Evolutionary conservation across 2,113 vertebrate genomes (phyloP), one percentile per base, ranked within the genome.

Genomic region (Muscicapa adusta): DNA sequence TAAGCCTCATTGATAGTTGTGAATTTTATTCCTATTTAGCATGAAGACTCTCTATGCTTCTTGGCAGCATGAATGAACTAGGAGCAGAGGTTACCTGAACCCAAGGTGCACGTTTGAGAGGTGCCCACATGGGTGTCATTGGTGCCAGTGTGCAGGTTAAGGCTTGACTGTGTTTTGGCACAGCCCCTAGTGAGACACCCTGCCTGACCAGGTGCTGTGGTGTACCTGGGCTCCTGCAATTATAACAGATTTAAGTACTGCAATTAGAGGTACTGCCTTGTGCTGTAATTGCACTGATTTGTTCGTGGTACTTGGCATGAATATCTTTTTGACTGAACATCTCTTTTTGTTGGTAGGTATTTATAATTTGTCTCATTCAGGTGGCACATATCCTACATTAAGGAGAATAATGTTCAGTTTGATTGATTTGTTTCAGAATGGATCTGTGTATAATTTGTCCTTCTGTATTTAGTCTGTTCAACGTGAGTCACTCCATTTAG

Each of bases 41-140:
- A 7, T 67, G 48, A 70, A 65, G 14, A 13, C 33, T 67, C 33
- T 67, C 33, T 53, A 24, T 65, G 18, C 20, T 72, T 48, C 66
- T 82, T 86, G 79, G 60, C 56, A 60, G 29, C 51, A 11, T 33
- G 74, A 86, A 40, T 3, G 18, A 79, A 16, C 5, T 14, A 43
- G 54, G 67, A 58, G 76, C 18, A 54, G 5, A 20, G 58, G 63
- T 51, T 76, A 47, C 26, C 54, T 90, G 88, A 82, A 34, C 29
- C 1, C 0, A 2, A 31, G 33, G 26, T 36, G 10, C 1, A 0
- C 19, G 14, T 66, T 61, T 5, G 47, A 26, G 80, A 77, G 53
- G 31, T 2, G 5, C 36, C 84, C 0, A 3, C 0, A 0, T 22
- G 29, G 53, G 34, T 42, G 56, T 50, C 14, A 8, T 51, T 1